Evolutionary conservation across 2,113 vertebrate genomes (phyloP).

Genomic region (Microtus ochrogaster): DNA sequence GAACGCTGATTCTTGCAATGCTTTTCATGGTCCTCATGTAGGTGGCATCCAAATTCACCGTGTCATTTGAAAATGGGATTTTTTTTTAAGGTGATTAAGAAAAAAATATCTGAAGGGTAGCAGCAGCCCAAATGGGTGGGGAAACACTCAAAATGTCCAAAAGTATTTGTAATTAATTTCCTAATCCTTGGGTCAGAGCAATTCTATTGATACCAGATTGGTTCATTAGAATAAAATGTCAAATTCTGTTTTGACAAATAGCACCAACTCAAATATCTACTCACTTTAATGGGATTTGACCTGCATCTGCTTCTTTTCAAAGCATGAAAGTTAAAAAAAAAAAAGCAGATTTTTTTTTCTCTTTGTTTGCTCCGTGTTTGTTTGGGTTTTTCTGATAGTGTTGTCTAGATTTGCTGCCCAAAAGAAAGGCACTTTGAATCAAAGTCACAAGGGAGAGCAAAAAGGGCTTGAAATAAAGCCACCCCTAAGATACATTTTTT

Average conservation of each 20-base stretch:
- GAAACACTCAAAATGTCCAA: conserved; percentile 12
- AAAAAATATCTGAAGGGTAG: conserved; percentile 61
- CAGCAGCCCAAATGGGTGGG: not conserved
- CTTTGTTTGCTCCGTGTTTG: not conserved
- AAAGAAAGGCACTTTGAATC: conserved; percentile 41
- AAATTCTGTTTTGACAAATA: conserved; percentile 66
- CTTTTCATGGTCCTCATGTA: conserved; percentile 54
- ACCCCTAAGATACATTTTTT: conserved; percentile 44
- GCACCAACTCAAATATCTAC: conserved; percentile 51
- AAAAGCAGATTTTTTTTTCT: conserved; percentile 20
- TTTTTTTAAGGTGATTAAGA: conserved; percentile 60
- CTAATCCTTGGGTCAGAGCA: conserved; percentile 17
- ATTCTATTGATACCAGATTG: conserved; percentile 56
- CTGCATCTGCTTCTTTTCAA: conserved; percentile 42
- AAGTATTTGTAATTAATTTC: conserved; percentile 57
- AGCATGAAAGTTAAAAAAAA: conserved; percentile 34
- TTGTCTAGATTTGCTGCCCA: conserved; percentile 4
- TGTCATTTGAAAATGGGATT: conserved; percentile 70
- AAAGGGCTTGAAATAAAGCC: conserved; percentile 55
- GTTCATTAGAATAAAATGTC: conserved; percentile 54
- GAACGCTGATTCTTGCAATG: conserved; percentile 12
- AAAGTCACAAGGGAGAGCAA: not conserved
- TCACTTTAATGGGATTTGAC: conserved; percentile 58
- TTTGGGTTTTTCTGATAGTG: conserved; percentile 50
- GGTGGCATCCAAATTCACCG: conserved; percentile 53